phyloP scores from a whole-genome alignment of 2,797 vertebrate genomes.

The Melanotaenia pygmaea region DNA sequence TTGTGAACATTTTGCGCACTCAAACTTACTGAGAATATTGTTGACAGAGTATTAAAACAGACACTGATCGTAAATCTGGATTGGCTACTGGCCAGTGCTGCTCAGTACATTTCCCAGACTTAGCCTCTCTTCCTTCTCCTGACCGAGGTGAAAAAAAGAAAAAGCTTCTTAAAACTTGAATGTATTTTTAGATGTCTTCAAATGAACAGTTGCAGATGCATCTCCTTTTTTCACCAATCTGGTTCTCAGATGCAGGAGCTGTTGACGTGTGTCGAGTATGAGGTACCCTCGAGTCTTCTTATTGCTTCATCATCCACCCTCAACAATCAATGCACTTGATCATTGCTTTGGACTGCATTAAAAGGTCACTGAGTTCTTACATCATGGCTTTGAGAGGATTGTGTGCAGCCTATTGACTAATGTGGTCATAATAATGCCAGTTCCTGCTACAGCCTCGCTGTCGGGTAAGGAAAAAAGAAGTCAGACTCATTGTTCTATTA shows the following conservation, averaged over 20 bases:
- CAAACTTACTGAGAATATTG: constrained; percentile 21
- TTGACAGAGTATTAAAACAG: constrained; percentile 64
- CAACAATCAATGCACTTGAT: constrained; percentile 38
- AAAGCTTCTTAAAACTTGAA: constrained; percentile 1
- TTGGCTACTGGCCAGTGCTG: constrained; percentile 43
- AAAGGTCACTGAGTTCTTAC: constrained; percentile 58
- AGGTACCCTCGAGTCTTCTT: constrained; percentile 11
- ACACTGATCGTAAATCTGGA: constrained; percentile 59
- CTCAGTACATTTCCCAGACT: constrained; percentile 52
- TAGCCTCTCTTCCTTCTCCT: constrained; percentile 22
- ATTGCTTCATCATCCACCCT: not conserved
- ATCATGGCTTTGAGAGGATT: constrained; percentile 9
- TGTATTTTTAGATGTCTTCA: constrained; percentile 40
- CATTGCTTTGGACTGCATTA: not conserved
- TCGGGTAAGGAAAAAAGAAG: constrained; percentile 40
- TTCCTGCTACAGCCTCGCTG: constrained; percentile 40
- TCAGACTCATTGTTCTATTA: constrained; percentile 73
- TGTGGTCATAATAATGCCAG: constrained; percentile 50
- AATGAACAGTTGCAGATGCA: constrained; percentile 20
- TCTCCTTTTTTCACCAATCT: constrained; percentile 30
- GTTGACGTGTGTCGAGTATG: constrained; percentile 27
- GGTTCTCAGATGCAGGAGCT: constrained; percentile 18
- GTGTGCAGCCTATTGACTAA: constrained; percentile 15
- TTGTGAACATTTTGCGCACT: constrained; percentile 35
- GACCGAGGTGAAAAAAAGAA: constrained; percentile 5